phyloP scores from a whole-genome alignment of 2,113 vertebrate genomes.

The Lepus americanus region DNA sequence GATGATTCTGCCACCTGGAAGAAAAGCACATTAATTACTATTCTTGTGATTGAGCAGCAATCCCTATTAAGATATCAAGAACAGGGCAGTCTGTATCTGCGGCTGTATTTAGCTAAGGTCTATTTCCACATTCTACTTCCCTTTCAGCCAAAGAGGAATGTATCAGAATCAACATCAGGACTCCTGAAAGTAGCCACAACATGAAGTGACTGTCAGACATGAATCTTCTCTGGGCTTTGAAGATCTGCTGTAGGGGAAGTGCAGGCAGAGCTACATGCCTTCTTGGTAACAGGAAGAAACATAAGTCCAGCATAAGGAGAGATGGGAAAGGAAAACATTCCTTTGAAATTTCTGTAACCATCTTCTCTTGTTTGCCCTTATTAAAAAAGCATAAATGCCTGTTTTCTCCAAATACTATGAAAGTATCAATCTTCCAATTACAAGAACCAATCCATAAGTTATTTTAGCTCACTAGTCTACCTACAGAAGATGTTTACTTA shows the following conservation, averaged over 20 bases:
- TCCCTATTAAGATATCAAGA: background rate
- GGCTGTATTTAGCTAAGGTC: slow-evolving; percentile 37
- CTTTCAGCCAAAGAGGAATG: background rate
- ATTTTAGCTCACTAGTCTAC: background rate
- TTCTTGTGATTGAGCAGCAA: background rate
- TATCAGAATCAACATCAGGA: background rate
- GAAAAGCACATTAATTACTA: slow-evolving; percentile 60
- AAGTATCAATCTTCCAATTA: background rate
- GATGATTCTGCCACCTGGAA: slow-evolving; percentile 23
- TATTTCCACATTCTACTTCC: slow-evolving; percentile 2
- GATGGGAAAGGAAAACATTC: background rate
- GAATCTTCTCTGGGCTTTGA: background rate
- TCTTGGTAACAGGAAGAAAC: background rate
- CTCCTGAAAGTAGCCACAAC: background rate
- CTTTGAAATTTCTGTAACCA: background rate
- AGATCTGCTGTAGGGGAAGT: background rate
- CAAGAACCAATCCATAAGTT: background rate
- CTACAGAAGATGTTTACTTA: background rate
- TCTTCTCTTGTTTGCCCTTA: background rate
- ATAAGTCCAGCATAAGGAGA: background rate
- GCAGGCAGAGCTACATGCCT: background rate
- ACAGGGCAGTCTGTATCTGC: background rate
- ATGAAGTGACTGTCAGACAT: background rate
- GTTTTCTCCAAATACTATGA: slow-evolving; percentile 36
- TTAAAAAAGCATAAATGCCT: background rate